Base-by-base conservation (phyloP, 2,888 invertebrate genomes). In the Drosophila yooni region DNA sequence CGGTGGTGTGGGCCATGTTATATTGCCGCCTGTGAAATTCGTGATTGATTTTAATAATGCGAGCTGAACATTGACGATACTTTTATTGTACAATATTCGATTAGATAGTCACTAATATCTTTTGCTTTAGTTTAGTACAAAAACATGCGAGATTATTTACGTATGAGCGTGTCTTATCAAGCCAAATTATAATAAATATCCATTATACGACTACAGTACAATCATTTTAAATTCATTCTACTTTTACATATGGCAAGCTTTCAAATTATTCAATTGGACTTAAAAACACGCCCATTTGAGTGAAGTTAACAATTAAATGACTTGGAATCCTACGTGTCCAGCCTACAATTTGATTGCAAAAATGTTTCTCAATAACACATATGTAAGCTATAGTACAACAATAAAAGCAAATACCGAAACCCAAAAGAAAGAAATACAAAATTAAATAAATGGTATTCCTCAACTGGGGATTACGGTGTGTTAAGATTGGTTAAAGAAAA, bases 1-100 rank as follows among this genome's bases (percentile, higher is more conserved):
- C 33, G 91, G 91, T 43, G 92, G 92, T 53, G 92, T 91, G 36
- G 92, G 92, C 93, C 93, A 93, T 33, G 89, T 92, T 62, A 91
- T 91, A 81, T 93, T 93, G 74, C 92, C 92, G 83, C 92, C 93
- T 93, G 76, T 43, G 43, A 68, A 66, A 52, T 64, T 52, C 11
- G n/a, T 10, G 27, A 56, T 50, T 15, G 18, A 10, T 64, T 68
- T 48, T 54, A 57, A 54, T 27, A 2, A 34, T 31, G 31, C 7
- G 18, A 21, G 21, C 21, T 33, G 8, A 27, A 10, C 3, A 51
- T 10, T 7, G 46, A 36, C n/a, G 31, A 56, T 27, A 69, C 53
- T 60, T 71, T 71, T 71, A 73, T 38, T 64, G 74, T 79, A 89
- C 73, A 81, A 79, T 75, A 83, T 60, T 70, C 53, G n/a, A 51